Evolutionary conservation across 2,888 invertebrate species (phyloP).

Genomic region (Ametastegia equiseti): DNA sequence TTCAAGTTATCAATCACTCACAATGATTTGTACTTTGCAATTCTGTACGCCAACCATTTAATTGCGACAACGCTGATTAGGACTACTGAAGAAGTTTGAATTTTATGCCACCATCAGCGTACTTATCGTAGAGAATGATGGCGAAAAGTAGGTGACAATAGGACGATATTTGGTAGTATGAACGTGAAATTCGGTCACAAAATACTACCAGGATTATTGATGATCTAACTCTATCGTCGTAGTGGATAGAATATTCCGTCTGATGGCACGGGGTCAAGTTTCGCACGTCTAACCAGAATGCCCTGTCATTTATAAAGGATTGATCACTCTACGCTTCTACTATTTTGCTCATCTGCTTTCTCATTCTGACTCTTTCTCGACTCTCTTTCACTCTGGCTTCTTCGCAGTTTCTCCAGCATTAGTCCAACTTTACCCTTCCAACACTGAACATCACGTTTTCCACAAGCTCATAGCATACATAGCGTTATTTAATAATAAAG

Average conservation of each 20-base stretch:
- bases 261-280: slow-evolving; percentile 61
- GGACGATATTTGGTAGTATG: not conserved
- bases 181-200: not conserved
- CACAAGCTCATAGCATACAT: not conserved
- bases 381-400: not conserved
- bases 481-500: not conserved
- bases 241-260: slow-evolving; percentile 41
- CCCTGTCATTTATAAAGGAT: slow-evolving; percentile 54
- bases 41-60: not conserved
- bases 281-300: slow-evolving; percentile 56
- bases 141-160: not conserved
- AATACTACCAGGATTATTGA: slow-evolving; percentile 58
- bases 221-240: slow-evolving; percentile 58
- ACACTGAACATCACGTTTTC: not conserved
- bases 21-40: not conserved
- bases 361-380: not conserved
- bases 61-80: not conserved
- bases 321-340: slow-evolving; percentile 35
- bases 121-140: not conserved
- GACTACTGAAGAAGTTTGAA: not conserved
- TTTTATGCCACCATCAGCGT: not conserved
- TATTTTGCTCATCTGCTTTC: slow-evolving; percentile 13
- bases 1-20: not conserved
- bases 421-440: not conserved
- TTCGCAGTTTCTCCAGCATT: not conserved